Conservation (phyloP, 2,888 invertebrate species). For the Lacanobia wlatinum region DNA sequence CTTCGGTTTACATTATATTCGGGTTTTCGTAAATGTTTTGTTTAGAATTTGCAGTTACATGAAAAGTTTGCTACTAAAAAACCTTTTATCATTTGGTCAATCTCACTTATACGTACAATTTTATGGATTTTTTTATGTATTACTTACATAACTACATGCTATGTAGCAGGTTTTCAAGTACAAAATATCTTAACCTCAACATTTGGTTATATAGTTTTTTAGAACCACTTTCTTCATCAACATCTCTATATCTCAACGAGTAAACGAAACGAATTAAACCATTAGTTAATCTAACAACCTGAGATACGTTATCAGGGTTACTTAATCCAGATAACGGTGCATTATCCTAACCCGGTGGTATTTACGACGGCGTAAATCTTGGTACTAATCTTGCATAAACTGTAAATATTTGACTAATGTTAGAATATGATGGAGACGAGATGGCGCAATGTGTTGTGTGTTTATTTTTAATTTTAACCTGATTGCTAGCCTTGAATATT, state of each 20-base stretch:
- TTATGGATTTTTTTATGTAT: not conserved
- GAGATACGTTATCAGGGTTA: conserved; percentile 44
- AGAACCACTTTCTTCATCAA: not conserved
- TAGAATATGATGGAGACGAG: conserved; percentile 22
- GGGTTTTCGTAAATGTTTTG: conserved; percentile 39
- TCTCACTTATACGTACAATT: not conserved
- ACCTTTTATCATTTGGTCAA: conserved; percentile 10
- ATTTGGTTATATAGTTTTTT: not conserved
- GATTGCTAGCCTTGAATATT: conserved; percentile 40
- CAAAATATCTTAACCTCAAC: not conserved
- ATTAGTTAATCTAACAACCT: conserved; percentile 34
- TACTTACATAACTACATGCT: not conserved
- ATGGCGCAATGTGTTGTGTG: conserved; percentile 50
- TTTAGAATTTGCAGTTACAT: conserved; percentile 19
- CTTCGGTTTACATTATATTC: conserved; percentile 40
- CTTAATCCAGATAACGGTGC: conserved; percentile 56
- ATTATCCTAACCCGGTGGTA: conserved; percentile 57
- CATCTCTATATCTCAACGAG: not conserved
- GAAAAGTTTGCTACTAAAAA: conserved; percentile 15
- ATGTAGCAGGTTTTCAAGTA: not conserved
- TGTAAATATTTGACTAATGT: conserved; percentile 60
- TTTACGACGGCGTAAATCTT: conserved; percentile 63
- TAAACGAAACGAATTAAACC: conserved; percentile 40
- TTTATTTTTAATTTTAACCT: conserved; percentile 55
- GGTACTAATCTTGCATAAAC: conserved; percentile 60